Percentiles rank a stretch among this genome's conserved stretches.
Conservation (phyloP, 2,113 vertebrate species). For the Chunga burmeisteri region DNA sequence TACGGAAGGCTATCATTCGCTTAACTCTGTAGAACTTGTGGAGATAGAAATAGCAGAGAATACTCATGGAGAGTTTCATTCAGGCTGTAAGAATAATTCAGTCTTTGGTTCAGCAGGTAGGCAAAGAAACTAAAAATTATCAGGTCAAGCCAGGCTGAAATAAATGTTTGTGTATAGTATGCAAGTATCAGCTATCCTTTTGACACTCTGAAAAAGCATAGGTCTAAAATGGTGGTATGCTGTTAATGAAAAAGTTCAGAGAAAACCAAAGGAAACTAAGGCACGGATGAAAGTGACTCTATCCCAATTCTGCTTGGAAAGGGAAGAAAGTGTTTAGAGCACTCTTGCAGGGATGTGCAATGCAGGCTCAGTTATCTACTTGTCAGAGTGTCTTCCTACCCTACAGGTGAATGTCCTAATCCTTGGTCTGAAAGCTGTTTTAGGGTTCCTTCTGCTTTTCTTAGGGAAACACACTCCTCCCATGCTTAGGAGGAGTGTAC, state of each 20-base stretch:
- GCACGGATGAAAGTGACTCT: background rate
- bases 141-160: background rate
- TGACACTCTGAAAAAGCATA: rapidly evolving
- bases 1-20: background rate
- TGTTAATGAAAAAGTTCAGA: background rate
- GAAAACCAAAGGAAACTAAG: background rate
- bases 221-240: background rate
- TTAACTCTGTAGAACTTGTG: background rate
- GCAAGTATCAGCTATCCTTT: background rate
- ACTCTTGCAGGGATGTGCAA: rapidly evolving
- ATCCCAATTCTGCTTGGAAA: background rate
- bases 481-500: background rate
- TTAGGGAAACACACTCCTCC: background rate
- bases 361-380: background rate
- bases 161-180: background rate
- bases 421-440: background rate
- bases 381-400: background rate
- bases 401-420: background rate
- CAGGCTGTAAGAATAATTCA: background rate
- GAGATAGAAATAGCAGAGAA: background rate
- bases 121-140: background rate
- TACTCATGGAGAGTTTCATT: background rate
- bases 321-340: background rate
- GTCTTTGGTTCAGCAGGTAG: background rate
- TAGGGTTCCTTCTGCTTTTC: background rate